phyloP scores from a whole-genome alignment of 2,888 invertebrate species.

The Brenthis hecate region DNA sequence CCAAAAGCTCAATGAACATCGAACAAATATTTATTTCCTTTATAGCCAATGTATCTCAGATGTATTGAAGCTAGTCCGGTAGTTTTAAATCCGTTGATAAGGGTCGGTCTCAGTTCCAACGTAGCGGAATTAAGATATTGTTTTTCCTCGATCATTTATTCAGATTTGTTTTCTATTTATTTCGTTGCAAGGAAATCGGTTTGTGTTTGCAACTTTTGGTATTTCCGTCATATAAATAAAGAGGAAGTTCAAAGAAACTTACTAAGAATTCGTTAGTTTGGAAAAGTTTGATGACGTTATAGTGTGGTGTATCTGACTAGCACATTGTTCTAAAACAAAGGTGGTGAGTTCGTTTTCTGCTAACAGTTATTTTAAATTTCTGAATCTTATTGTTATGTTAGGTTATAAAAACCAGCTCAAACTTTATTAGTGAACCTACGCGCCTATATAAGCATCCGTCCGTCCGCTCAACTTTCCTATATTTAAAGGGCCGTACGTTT shows the following conservation, averaged over 20 bases:
- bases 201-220: not conserved
- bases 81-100: slow-evolving; percentile 34
- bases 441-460: too few relatives aligned
- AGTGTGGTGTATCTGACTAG: too few relatives aligned
- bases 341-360: too few relatives aligned
- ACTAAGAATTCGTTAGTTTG: not conserved
- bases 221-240: not conserved
- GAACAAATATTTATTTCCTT: not conserved
- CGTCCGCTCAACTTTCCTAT: too few relatives aligned
- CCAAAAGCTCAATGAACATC: slow-evolving; percentile 6
- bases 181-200: not conserved
- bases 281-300: too few relatives aligned
- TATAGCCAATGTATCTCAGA: slow-evolving; percentile 1
- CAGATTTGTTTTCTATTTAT: slow-evolving; percentile 19
- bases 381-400: too few relatives aligned
- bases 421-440: too few relatives aligned
- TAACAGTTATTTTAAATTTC: too few relatives aligned
- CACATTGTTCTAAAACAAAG: too few relatives aligned
- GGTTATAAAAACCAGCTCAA: too few relatives aligned
- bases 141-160: slow-evolving; percentile 12
- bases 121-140: slow-evolving; percentile 20
- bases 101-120: slow-evolving; percentile 8
- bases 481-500: too few relatives aligned
- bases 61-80: slow-evolving; percentile 9
- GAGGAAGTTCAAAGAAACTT: not conserved